A percentile compares a stretch with the other conserved stretches of the same genome.
These are phyloP conservation scores for Zaprionus lachaisei DNA, from an alignment of 1,140 invertebrate genomes.

Conservation along the genomic window DNA sequence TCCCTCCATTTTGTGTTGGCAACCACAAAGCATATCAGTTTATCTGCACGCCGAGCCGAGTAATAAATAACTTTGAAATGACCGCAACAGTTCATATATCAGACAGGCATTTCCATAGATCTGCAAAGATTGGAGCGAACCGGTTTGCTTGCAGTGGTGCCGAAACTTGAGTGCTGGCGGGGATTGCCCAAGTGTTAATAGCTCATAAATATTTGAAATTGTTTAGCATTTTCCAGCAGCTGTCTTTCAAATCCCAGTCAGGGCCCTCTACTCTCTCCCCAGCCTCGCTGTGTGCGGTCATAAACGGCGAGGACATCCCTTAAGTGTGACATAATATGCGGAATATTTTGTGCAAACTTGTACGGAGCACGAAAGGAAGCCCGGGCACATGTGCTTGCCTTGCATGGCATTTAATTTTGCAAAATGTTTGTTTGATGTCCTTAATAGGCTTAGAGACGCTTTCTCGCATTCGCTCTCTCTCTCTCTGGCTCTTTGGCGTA, in stretches of 20 bases:
- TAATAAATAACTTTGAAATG: slow-evolving; percentile 64
- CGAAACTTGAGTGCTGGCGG: slow-evolving; percentile 40
- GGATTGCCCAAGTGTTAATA: slow-evolving; percentile 77
- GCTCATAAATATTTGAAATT: slow-evolving; percentile 83
- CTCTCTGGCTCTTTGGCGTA: slow-evolving; percentile 37
- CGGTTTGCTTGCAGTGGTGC: slow-evolving; percentile 35
- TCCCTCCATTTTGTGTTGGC: neutral
- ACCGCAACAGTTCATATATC: slow-evolving; percentile 66
- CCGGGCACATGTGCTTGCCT: slow-evolving; percentile 73
- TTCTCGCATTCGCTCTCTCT: neutral
- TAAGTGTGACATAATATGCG: slow-evolving; percentile 82
- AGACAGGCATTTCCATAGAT: slow-evolving; percentile 49
- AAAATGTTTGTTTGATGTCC: slow-evolving; percentile 83
- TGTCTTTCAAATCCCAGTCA: slow-evolving; percentile 48
- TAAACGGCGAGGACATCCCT: slow-evolving; percentile 75
- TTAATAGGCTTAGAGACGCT: slow-evolving; percentile 78
- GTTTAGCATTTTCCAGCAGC: slow-evolving; percentile 72
- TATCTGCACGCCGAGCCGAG: slow-evolving; percentile 44
- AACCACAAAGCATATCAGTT: slow-evolving; percentile 41
- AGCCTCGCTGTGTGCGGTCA: slow-evolving; percentile 60
- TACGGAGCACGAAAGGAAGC: slow-evolving; percentile 38
- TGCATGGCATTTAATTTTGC: slow-evolving; percentile 83
- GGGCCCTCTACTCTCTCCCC: neutral
- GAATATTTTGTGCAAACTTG: slow-evolving; percentile 82
- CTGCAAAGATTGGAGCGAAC: slow-evolving; percentile 14